Conservation (phyloP, 30 jellyfish, hydroid and myxozoan species). For the Aurelia coerulea region DNA sequence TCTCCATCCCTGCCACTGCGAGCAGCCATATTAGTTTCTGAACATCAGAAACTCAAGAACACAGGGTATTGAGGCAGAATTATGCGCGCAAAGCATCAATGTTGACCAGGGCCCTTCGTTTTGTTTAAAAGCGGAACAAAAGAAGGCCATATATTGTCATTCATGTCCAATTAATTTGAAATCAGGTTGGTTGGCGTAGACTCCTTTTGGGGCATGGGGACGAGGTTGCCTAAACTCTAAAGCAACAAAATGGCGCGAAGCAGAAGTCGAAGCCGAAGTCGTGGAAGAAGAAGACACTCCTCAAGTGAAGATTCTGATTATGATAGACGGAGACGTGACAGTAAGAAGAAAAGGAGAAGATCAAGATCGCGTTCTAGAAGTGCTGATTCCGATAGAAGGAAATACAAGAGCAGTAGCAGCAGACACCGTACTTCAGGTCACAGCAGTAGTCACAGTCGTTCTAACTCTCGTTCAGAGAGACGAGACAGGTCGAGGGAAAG, state of each 20-base stretch:
- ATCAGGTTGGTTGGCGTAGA: too few relatives aligned
- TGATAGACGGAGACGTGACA: constrained; percentile 49
- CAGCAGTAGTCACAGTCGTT: constrained; percentile 28
- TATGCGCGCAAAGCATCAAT: too few relatives aligned
- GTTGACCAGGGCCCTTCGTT: too few relatives aligned
- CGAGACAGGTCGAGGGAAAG: constrained; percentile 22
- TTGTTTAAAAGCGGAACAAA: too few relatives aligned
- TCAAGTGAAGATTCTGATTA: constrained; percentile 72
- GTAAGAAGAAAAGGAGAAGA: constrained; percentile 48
- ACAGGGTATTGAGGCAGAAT: too few relatives aligned
- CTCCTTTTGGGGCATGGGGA: too few relatives aligned
- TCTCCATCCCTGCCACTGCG: too few relatives aligned
- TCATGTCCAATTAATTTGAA: too few relatives aligned
- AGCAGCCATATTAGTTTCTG: too few relatives aligned
- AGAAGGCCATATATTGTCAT: too few relatives aligned
- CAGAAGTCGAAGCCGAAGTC: constrained; percentile 62
- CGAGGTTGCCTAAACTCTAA: too few relatives aligned
- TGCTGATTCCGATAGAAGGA: constrained; percentile 46
- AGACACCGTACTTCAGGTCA: constrained; percentile 7
- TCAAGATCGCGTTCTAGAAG: constrained; percentile 53
- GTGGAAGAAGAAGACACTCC: constrained; percentile 36
- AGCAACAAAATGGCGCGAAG: constrained; percentile 71
- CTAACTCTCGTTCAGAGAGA: constrained; percentile 66
- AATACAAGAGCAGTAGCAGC: constrained; percentile 24
- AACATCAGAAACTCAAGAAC: too few relatives aligned